phyloP scores from a whole-genome alignment of 2,888 invertebrate species.

The Noctua janthina region DNA sequence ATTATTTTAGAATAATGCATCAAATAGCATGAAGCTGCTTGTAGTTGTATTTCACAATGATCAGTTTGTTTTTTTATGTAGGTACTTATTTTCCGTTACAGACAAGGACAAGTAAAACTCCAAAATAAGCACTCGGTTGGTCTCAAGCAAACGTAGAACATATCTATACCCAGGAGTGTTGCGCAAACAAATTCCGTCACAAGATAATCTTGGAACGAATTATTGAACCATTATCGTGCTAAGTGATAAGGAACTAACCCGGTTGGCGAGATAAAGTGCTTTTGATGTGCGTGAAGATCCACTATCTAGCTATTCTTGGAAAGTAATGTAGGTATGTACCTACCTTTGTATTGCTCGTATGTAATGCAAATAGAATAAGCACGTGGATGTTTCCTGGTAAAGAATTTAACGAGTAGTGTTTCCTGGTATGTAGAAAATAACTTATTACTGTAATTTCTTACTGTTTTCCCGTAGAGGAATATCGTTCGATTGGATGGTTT shows the following conservation, averaged over 20 bases:
- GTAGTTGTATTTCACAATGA: too few species aligned
- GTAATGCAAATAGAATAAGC: constrained; percentile 22
- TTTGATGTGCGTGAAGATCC: constrained; percentile 58
- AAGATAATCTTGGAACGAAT: constrained; percentile 80
- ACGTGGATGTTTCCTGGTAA: constrained; percentile 19
- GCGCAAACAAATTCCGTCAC: constrained; percentile 76
- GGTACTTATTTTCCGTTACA: too few species aligned
- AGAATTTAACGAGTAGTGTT: neutral
- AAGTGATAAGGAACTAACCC: constrained; percentile 74
- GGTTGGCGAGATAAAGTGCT: constrained; percentile 75
- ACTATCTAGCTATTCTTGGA: constrained; percentile 59
- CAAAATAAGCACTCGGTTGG: neutral
- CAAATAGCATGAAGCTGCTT: too few species aligned
- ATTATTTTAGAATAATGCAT: too few species aligned
- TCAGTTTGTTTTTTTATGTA: too few species aligned
- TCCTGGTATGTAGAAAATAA: neutral
- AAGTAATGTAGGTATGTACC: constrained; percentile 21
- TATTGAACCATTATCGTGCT: constrained; percentile 84
- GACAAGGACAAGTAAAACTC: neutral
- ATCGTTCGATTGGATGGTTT: neutral
- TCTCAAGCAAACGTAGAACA: constrained; percentile 6
- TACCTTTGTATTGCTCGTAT: constrained; percentile 10
- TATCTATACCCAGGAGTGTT: constrained; percentile 73
- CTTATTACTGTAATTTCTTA: neutral
- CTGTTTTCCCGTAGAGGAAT: neutral